Evolutionary conservation across 2,113 vertebrate genomes (phyloP), one percentile per base, ranked within the genome.

Genomic region (Sinocyclocheilus grahami): DNA sequence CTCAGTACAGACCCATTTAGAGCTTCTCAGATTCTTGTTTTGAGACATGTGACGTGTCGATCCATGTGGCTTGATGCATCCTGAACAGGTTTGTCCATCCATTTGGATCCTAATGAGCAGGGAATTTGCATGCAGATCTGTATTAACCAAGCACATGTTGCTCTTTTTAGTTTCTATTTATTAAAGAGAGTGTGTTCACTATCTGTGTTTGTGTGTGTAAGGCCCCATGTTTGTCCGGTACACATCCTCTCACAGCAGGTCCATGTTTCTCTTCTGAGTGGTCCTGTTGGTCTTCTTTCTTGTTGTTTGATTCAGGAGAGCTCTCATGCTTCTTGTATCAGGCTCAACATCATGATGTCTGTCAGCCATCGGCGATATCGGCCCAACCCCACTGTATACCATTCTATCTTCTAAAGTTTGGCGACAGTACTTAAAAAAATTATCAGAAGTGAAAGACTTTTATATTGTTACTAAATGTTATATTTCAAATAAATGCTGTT

Each of bases 41-140:
- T 33, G 74, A 69, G 65, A 53, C 87, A 37, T 86, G 87, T 53
- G 88, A 75, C 58, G n/a, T 71, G 0, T 89, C 92, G 92, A 92
- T 91, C 90, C 90, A 93, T 91, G 83, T 91, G 86, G 88, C 87
- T 86, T 24, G 13, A 51, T 51, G 48, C 46, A 48, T 48, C 46
- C 3, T 42, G 30, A 69, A 42, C 75, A 79, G 42, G 83, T 83
- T 60, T 78, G 65, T 81, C 78, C 30, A 33, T 33, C 2, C 30
- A 3, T 33, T 33, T 33, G 30, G 30, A 39, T 39, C 39, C 39
- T 39, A 39, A 39, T 39, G 39, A 39, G 39, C 39, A 39, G 39
- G 39, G 39, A 39, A 39, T 39, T 5, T 39, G 42, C 9, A 9
- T 42, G 42, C 42, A 42, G 42, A 42, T 42, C 42, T 42, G 42